These are phyloP conservation scores for Carposina sasakii DNA, from an alignment of 1,140 invertebrate genomes.

Conservation along the genomic window DNA sequence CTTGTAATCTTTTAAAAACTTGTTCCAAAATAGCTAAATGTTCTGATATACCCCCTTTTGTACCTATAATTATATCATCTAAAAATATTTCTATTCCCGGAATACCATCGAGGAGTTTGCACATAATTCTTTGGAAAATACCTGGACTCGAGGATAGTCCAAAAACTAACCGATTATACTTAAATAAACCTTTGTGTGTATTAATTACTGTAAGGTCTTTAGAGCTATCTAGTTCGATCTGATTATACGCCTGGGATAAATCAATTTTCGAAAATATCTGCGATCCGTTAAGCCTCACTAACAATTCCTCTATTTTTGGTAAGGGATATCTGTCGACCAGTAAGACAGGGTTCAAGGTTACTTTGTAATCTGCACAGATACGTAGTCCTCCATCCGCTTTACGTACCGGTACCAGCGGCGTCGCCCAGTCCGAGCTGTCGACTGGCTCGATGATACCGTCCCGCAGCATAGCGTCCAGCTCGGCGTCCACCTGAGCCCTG, in stretches of 20 bases:
- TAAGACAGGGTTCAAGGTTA: slow-evolving; percentile 19
- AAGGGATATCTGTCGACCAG: slow-evolving; percentile 22
- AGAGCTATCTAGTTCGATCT: slow-evolving; percentile 20
- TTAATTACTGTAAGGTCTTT: slow-evolving; percentile 28
- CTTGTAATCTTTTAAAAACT: slow-evolving; percentile 12
- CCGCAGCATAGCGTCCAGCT: background rate
- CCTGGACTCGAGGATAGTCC: background rate
- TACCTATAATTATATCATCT: slow-evolving; percentile 17
- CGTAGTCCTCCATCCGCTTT: slow-evolving; percentile 25
- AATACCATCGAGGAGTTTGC: slow-evolving; percentile 28
- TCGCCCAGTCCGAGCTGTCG: slow-evolving; percentile 22
- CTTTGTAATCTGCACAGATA: slow-evolving; percentile 28
- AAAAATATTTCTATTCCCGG: slow-evolving; percentile 12
- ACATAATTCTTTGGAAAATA: slow-evolving; percentile 3
- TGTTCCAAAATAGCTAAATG: slow-evolving; percentile 19
- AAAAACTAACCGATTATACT: slow-evolving; percentile 26
- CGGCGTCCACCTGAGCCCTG: too few relatives aligned
- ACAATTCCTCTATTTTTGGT: slow-evolving; percentile 10
- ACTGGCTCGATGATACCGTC: background rate
- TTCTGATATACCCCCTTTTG: background rate
- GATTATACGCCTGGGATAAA: slow-evolving; percentile 24
- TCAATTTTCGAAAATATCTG: slow-evolving; percentile 34
- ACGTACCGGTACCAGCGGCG: slow-evolving; percentile 29
- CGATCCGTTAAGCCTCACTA: slow-evolving; percentile 16
- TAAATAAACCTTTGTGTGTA: slow-evolving; percentile 36